Conservation (phyloP, 2,888 invertebrate species). For the Psylliodes chrysocephalus region DNA sequence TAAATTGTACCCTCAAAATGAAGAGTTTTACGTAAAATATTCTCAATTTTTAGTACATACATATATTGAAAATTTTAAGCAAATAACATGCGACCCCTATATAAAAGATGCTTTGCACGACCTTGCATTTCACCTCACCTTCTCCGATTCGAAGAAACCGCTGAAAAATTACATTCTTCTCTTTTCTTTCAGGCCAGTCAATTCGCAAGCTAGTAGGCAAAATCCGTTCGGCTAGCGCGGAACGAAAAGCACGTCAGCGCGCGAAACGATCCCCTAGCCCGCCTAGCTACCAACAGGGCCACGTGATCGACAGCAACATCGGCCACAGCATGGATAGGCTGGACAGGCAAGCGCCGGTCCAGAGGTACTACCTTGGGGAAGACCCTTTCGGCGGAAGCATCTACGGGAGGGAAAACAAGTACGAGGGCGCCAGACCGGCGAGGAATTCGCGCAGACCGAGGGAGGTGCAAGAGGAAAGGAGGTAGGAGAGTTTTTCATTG, state of each 20-base stretch:
- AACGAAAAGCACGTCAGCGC: slow-evolving; percentile 68
- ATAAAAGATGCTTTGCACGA: not conserved
- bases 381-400: slow-evolving; percentile 86
- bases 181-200: slow-evolving; percentile 74
- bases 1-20: too few species aligned
- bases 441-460: slow-evolving; percentile 56
- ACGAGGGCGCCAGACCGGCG: slow-evolving; percentile 73
- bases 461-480: slow-evolving; percentile 65
- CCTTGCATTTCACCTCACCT: not conserved
- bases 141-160: not conserved
- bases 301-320: slow-evolving; percentile 68
- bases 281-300: slow-evolving; percentile 67
- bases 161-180: too few species aligned
- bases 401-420: slow-evolving; percentile 86
- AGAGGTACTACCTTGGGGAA: slow-evolving; percentile 82
- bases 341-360: slow-evolving; percentile 47
- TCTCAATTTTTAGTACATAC: too few species aligned
- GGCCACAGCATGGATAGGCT: slow-evolving; percentile 55
- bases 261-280: slow-evolving; percentile 70
- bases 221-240: slow-evolving; percentile 79
- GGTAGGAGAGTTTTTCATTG: slow-evolving; percentile 60
- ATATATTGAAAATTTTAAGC: too few species aligned
- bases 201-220: slow-evolving; percentile 85
- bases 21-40: too few species aligned
- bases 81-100: not conserved